Conservation (phyloP, 2,888 invertebrate species). For the Netelia inedita region DNA sequence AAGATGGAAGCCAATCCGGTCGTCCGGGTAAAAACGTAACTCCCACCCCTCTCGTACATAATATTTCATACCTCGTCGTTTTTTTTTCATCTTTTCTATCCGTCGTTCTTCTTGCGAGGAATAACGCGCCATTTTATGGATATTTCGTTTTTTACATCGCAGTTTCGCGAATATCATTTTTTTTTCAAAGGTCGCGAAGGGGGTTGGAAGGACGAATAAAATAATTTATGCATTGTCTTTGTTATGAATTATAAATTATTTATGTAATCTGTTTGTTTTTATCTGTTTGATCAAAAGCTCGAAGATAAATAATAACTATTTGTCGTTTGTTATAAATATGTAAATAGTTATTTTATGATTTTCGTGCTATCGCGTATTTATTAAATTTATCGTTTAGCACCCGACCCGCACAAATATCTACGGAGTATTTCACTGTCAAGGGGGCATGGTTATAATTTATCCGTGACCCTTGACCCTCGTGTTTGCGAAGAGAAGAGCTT, state of each 20-base stretch:
- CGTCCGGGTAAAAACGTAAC: background rate
- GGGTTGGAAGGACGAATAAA: slow-evolving; percentile 7
- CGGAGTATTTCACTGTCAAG: slow-evolving; percentile 7
- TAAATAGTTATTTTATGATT: background rate
- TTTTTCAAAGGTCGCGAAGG: background rate
- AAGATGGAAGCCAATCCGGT: slow-evolving; percentile 9
- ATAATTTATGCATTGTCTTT: background rate
- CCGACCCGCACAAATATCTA: background rate
- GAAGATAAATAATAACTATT: no score
- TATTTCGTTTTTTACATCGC: background rate
- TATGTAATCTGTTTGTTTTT: no score
- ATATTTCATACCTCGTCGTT: slow-evolving; percentile 7
- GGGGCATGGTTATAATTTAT: slow-evolving; percentile 14
- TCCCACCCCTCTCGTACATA: background rate
- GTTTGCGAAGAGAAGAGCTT: slow-evolving; percentile 17
- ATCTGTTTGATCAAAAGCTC: no score
- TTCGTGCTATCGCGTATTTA: slow-evolving; percentile 10
- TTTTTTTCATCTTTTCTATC: background rate
- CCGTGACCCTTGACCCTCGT: slow-evolving; percentile 9
- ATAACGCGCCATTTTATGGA: background rate
- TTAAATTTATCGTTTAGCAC: slow-evolving; percentile 17
- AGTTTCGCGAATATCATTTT: background rate
- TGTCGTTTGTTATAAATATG: no score
- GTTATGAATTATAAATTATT: no score
- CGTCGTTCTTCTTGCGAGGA: background rate